phyloP scores from a whole-genome alignment of 2,888 invertebrate species.

The Caenorhabditis sp. region DNA sequence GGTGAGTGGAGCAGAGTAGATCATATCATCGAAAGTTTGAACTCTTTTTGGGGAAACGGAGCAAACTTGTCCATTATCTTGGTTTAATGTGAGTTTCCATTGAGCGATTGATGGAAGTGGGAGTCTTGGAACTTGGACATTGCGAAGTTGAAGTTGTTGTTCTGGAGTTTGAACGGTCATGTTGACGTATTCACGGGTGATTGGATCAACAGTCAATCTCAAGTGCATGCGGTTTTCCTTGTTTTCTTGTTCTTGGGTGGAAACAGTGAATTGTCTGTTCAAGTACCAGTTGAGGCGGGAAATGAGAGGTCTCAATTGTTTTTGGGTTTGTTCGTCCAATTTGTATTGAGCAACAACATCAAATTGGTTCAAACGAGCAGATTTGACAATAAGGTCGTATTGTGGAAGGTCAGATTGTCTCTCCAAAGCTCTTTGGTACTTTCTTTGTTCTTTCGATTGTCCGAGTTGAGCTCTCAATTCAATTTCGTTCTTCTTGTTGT shows the following conservation, averaged over 20 bases:
- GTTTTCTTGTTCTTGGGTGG: conserved; percentile 9
- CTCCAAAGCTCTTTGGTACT: conserved; percentile 18
- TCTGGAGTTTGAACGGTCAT: conserved; percentile 58
- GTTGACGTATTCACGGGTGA: conserved; percentile 56
- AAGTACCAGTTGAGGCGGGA: conserved; percentile 50
- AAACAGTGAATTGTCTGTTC: conserved; percentile 45
- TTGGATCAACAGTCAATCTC: conserved; percentile 61
- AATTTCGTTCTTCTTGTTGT: conserved; percentile 41
- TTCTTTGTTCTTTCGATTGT: conserved; percentile 37
- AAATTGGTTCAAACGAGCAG: conserved; percentile 47
- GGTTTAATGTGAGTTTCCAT: too few relatives aligned
- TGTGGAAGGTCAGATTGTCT: conserved; percentile 26
- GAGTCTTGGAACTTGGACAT: conserved; percentile 41
- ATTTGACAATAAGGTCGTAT: conserved; percentile 39
- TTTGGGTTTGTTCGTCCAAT: conserved; percentile 36
- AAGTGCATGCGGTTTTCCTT: conserved; percentile 33
- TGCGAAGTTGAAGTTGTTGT: conserved; percentile 43
- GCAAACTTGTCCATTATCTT: conserved; percentile 19
- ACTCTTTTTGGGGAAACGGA: conserved; percentile 45
- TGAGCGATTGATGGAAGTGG: conserved; percentile 26
- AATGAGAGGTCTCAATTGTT: conserved; percentile 41
- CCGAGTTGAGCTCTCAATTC: conserved; percentile 40
- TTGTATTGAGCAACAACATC: conserved; percentile 48
- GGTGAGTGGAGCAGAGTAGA: conserved; percentile 61
- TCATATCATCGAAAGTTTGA: conserved; percentile 68